Evolutionary conservation across 2,888 invertebrate species (phyloP).

Genomic region (Cheilosia pagana): DNA sequence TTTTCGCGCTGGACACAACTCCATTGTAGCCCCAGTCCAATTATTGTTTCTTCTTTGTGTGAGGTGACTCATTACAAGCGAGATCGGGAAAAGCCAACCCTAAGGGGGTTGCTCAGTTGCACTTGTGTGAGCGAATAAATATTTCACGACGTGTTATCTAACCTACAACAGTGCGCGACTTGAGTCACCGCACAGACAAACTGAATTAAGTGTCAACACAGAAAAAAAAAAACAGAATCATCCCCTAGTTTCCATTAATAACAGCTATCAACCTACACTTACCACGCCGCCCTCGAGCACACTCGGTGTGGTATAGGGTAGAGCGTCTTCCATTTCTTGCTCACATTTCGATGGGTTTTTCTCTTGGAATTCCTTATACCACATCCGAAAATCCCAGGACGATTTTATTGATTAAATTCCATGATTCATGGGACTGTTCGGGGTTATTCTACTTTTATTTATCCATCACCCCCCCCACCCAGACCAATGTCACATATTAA

Average conservation of each 20-base stretch:
- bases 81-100: slow-evolving; percentile 19
- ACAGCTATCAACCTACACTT: slow-evolving; percentile 49
- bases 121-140: slow-evolving; percentile 35
- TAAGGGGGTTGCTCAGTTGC: not conserved
- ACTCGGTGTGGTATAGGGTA: not conserved
- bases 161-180: slow-evolving; percentile 1
- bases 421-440: slow-evolving; percentile 68
- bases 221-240: slow-evolving; percentile 18
- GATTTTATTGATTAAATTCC: slow-evolving; percentile 73
- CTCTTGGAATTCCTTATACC: slow-evolving; percentile 50
- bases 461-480: not conserved
- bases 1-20: slow-evolving; percentile 12
- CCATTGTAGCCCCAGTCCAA: slow-evolving; percentile 2
- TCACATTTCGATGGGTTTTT: slow-evolving; percentile 55
- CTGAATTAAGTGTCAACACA: slow-evolving; percentile 38
- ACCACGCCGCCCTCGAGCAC: slow-evolving; percentile 3
- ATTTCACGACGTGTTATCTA: slow-evolving; percentile 48
- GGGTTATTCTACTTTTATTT: slow-evolving; percentile 46
- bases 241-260: slow-evolving; percentile 49
- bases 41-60: slow-evolving; percentile 11
- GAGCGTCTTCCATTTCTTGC: slow-evolving; percentile 30
- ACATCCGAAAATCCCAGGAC: slow-evolving; percentile 66
- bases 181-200: slow-evolving; percentile 7
- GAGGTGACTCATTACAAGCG: slow-evolving; percentile 28
- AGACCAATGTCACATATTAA: not conserved